phyloP scores from a whole-genome alignment of 2,888 invertebrate genomes.

The Lithophane leautieri region DNA sequence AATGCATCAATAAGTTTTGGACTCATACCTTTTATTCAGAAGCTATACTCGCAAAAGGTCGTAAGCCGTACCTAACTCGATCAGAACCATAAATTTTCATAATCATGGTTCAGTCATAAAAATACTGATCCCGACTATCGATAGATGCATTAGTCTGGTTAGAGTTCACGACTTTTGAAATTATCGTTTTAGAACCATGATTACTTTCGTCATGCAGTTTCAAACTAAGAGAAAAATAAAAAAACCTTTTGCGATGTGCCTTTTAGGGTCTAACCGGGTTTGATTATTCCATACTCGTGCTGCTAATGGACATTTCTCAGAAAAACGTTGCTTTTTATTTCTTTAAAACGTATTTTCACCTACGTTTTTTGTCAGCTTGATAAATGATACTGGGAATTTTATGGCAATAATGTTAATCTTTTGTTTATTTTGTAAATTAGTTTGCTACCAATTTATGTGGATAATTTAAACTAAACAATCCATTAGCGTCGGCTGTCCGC shows the following conservation, averaged over 20 bases:
- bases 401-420: constrained; percentile 12
- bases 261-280: constrained; percentile 14
- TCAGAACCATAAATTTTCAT: neutral
- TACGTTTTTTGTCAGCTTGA: constrained; percentile 29
- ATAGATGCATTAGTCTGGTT: constrained; percentile 7
- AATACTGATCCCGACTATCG: neutral
- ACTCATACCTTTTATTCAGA: neutral
- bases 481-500: neutral
- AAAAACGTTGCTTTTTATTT: constrained; percentile 28
- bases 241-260: constrained; percentile 13
- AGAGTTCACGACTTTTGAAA: constrained; percentile 16
- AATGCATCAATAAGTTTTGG: no score
- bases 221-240: constrained; percentile 18
- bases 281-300: constrained; percentile 46
- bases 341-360: constrained; percentile 33
- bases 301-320: constrained; percentile 41
- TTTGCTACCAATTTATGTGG: neutral
- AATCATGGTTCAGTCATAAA: constrained; percentile 10
- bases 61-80: neutral
- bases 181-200: constrained; percentile 21
- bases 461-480: constrained; percentile 20
- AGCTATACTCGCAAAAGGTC: neutral
- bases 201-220: constrained; percentile 31
- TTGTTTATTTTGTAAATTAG: constrained; percentile 16
- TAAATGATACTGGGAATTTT: constrained; percentile 33